Evolutionary conservation across 2,113 vertebrate species (phyloP), one percentile per base, ranked within the genome.

Genomic region (Odocoileus hemionus): DNA sequence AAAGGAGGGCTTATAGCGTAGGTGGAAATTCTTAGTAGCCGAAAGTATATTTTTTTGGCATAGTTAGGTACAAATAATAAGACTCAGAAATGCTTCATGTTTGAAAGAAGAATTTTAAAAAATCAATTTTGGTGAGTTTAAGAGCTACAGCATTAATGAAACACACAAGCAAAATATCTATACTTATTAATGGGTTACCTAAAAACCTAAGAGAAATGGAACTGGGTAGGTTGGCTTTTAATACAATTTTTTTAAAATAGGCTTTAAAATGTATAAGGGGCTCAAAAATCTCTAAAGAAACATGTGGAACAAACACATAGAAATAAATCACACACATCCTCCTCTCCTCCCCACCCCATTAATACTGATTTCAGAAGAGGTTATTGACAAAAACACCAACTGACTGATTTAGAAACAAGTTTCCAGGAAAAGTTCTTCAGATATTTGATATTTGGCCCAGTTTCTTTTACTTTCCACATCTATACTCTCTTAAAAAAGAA

Each of bases 331-430:
- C 55, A 86, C 11, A 19, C 43, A 88, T 25, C 85, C 28, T 57
- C 43, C 7, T 79, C 45, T 50, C 25, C 19, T 19, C 3, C 33
- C 36, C 13, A 11, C 28, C 1, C 33, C 43, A 21, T 74, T 90
- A 94, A 74, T 17, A 92, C 79, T 60, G 80, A 28, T 94, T 96
- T 94, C 90, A 80, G 64, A 97, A 95, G 55, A 89, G 30, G 33
- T 95, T 97, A 96, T 70, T 23, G 28, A 88, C 16, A 96, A 95
- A 76, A 93, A 89, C 86, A 93, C 39, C 86, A 85, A 95, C 16
- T 89, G 52, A 86, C 61, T 88, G 26, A 92, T 23, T 91, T 30
- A 85, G 54, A 87, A 96, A 97, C 28, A 96, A 91, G 43, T 23
- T 74, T 93, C 92, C 88, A 91, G 79, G 47, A 25, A 94, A 97